Percentiles rank a stretch among this genome's conserved stretches.
Evolutionary conservation across 2,797 vertebrate species (phyloP).

Genomic region (Sebastes oblongus): DNA sequence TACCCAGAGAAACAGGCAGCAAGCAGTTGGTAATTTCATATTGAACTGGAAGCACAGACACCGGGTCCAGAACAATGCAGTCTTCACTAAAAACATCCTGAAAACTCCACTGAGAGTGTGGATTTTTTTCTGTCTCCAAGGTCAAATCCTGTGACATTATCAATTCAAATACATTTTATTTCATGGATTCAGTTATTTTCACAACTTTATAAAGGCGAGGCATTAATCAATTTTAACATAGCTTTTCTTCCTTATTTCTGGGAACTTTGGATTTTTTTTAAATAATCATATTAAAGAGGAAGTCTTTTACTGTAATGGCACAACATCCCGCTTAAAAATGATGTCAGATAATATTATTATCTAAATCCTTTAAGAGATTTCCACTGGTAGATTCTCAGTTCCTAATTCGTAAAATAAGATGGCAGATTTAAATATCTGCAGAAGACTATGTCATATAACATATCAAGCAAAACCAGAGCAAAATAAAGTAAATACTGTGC

Average conservation of each 20-base stretch:
- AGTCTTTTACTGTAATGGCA: background rate
- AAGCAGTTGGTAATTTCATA: conserved; percentile 90
- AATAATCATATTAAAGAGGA: background rate
- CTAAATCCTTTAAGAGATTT: background rate
- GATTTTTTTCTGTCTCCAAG: conserved; percentile 85
- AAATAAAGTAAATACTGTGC: background rate
- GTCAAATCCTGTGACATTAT: conserved; percentile 76
- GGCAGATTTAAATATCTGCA: background rate
- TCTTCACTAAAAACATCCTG: conserved; percentile 93
- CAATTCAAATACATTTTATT: background rate
- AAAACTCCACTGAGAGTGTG: conserved; percentile 87
- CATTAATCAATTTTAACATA: background rate
- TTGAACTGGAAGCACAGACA: conserved; percentile 87
- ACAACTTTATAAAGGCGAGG: background rate
- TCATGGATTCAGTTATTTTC: background rate
- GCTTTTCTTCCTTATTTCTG: background rate
- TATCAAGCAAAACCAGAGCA: background rate
- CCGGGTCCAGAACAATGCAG: conserved; percentile 91
- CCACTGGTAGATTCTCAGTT: background rate
- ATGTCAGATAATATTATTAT: background rate
- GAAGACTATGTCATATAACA: background rate
- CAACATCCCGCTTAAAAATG: background rate
- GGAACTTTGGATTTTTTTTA: background rate
- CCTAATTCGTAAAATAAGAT: background rate
- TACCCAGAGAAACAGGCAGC: conserved; percentile 86